Conservation (phyloP, 2,113 vertebrate species). For the Narcine bancroftii region DNA sequence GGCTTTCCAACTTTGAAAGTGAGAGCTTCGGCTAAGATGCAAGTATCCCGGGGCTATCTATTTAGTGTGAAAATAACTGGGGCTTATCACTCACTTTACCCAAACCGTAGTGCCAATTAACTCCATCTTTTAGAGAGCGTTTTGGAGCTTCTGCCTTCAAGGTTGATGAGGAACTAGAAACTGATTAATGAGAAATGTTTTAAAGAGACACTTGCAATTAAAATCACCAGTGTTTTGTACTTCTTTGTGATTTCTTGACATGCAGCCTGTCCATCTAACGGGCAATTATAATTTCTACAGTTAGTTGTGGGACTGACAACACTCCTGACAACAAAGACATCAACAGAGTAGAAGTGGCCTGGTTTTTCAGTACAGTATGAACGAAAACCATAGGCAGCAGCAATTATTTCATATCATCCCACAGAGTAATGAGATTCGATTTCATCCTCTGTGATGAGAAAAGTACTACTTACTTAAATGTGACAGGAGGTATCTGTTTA, state of each 20-base stretch:
- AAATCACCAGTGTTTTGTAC: background rate
- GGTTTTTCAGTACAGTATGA: background rate
- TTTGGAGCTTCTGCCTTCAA: background rate
- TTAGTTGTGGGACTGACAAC: background rate
- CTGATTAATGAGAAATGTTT: conserved; percentile 18
- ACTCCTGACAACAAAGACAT: background rate
- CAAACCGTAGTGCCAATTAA: background rate
- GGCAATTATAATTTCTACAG: background rate
- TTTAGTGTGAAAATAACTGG: background rate
- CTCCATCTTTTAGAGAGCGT: background rate
- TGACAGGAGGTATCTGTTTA: background rate
- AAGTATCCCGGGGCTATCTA: background rate
- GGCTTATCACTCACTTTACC: background rate
- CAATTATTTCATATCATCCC: background rate
- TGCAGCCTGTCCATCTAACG: background rate
- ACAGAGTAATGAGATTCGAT: background rate
- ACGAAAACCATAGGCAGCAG: background rate
- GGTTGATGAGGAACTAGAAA: background rate
- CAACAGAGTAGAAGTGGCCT: background rate
- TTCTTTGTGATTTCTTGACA: conserved; percentile 5
- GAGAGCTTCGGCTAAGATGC: background rate
- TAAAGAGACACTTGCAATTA: conserved; percentile 14
- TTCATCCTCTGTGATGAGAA: background rate
- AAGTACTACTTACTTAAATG: background rate
- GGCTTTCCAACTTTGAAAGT: background rate